phyloP scores from a whole-genome alignment of 2,888 invertebrate species.

The Carcina quercana region DNA sequence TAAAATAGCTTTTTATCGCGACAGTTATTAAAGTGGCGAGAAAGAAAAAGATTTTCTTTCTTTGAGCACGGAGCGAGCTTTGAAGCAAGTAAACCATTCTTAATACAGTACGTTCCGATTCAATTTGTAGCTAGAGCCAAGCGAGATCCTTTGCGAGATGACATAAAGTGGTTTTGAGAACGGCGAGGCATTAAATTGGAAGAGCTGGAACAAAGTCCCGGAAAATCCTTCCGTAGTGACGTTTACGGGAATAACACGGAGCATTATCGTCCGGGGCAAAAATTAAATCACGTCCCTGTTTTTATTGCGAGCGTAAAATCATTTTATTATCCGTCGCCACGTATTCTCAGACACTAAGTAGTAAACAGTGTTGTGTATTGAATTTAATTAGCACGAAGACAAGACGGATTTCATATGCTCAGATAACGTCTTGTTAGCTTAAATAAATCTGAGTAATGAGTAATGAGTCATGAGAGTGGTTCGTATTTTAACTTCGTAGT shows the following conservation, averaged over 20 bases:
- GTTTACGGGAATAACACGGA: constrained; percentile 14
- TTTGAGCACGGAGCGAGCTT: constrained; percentile 4
- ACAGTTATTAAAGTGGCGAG: too few species aligned
- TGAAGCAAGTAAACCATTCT: constrained; percentile 22
- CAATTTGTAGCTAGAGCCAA: constrained; percentile 31
- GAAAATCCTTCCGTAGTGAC: constrained; percentile 20
- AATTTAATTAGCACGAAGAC: constrained; percentile 9
- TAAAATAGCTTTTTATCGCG: too few species aligned
- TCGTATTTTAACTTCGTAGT: too few species aligned
- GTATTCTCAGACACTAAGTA: constrained; percentile 8
- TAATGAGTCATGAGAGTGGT: too few species aligned
- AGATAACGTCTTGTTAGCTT: too few species aligned
- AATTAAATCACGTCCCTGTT: constrained; percentile 16
- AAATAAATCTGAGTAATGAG: too few species aligned
- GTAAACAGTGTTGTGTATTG: constrained; percentile 10
- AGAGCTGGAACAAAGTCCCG: constrained; percentile 21
- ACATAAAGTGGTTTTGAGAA: constrained; percentile 26
- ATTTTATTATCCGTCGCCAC: constrained; percentile 11
- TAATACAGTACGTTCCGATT: constrained; percentile 32
- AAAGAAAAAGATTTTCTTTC: too few species aligned
- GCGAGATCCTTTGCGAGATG: constrained; percentile 25
- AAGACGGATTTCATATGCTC: too few species aligned
- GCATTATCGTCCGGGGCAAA: constrained; percentile 13
- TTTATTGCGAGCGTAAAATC: constrained; percentile 18
- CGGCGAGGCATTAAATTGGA: constrained; percentile 30